phyloP scores from a whole-genome alignment of 2,797 vertebrate genomes.

The Aselliscus stoliczkanus region DNA sequence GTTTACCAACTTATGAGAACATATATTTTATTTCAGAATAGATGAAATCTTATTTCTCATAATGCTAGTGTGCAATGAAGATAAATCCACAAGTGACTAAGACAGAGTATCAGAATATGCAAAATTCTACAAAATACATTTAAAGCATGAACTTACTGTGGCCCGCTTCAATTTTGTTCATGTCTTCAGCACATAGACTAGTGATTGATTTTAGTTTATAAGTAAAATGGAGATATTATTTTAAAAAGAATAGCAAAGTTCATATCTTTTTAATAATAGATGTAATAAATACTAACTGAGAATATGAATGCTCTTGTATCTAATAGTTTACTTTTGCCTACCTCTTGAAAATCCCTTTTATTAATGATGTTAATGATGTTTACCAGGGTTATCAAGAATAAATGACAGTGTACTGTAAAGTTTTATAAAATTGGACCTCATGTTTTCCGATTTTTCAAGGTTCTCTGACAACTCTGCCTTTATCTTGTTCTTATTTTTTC shows the following conservation, averaged over 20 bases:
- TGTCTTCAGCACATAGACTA: neutral
- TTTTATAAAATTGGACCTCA: neutral
- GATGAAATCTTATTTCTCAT: neutral
- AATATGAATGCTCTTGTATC: neutral
- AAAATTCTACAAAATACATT: neutral
- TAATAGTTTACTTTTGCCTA: neutral
- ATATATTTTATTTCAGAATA: slow-evolving; percentile 20
- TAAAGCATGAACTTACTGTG: neutral
- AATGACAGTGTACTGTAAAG: neutral
- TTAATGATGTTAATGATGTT: neutral
- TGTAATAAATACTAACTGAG: neutral
- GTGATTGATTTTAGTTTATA: neutral
- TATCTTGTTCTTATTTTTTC: neutral
- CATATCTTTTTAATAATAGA: neutral
- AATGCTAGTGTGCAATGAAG: neutral
- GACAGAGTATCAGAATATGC: neutral
- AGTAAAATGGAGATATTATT: neutral
- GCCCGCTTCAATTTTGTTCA: neutral
- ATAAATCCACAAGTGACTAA: neutral
- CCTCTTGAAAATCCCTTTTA: neutral
- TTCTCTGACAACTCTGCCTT: neutral
- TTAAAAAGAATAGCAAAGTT: neutral
- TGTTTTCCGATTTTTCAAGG: neutral
- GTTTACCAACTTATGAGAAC: neutral
- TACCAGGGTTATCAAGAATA: neutral